Base-by-base conservation (phyloP, 2,113 vertebrate species). In the Pristiophorus japonicus region DNA sequence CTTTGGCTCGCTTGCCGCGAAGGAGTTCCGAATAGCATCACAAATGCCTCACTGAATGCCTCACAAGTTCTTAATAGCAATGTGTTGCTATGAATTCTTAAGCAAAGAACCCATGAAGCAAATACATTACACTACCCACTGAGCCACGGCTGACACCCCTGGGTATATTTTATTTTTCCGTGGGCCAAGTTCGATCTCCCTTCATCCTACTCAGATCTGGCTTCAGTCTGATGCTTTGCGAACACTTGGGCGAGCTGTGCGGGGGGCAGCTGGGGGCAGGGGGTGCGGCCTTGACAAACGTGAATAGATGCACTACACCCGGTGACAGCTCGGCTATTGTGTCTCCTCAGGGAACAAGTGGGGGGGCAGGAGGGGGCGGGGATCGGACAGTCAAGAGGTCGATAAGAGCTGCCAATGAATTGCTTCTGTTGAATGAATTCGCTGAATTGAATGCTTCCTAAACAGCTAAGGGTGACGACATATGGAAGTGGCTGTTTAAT, bases 401-500 rank as follows among this genome's bases (percentile, higher is more conserved):
- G 42, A 38, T 38, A 22, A 63, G 34, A n/a, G 88, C n/a, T 34
- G 34, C 88, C 88, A 38, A 42, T 92, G 59, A 92, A 65, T 92
- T 63, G 30, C 59, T 63, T 63, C 59, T 63, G 88, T 63, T 92
- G 34, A 92, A 92, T 92, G 88, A 63, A 34, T 63, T 91, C 34
- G 55, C 55, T 91, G 55, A 91, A 92, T 92, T 63, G 88, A 92
- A 92, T 92, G 88, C 59, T 92, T 92, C 88, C 88, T 92, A 92
- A 92, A 63, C 59, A 92, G 88, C 34, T 92, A n/a, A 92, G 88
- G 88, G 88, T 63, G 55, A n/a, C 1, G 88, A 63, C 88, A 92
- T 92, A 92, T 92, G 88, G 59, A 92, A 92, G 88, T 63, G 88
- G 34, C 88, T 92, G 88, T 92, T 92, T 92, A 92, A 92, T 92